Evolutionary conservation across 2,113 vertebrate species (phyloP), one percentile per base, ranked within the genome.

Genomic region (Apteryx owenii): DNA sequence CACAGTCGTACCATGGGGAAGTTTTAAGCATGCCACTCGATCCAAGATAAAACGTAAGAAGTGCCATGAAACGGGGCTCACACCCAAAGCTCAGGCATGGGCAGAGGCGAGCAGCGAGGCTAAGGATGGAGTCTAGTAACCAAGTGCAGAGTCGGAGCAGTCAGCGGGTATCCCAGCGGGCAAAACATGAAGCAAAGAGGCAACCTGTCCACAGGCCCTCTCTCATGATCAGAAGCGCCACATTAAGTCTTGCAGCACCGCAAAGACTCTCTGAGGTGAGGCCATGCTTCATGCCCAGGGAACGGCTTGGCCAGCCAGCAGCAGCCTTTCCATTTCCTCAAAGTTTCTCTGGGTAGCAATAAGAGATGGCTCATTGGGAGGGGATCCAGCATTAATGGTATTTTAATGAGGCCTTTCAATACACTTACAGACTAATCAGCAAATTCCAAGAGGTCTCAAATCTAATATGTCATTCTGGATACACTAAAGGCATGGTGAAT

Each of bases 301-400:
- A 85, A 65, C 3, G 22, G 62, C 78, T 92, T 7, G 3, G 87
- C 61, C 86, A 95, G 72, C n/a, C 86, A 65, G 42, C 33, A 93
- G 89, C 69, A 91, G 94, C 70, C 33, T 62, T 85, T 71, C 89
- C 91, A 88, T 91, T 97, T 97, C 89, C 95, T 95, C 75, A 18
- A 50, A 58, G 91, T 68, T 94, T 83, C 95, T 97, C 95, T 88
- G 87, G 93, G 94, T 61, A 97, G 94, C 91, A 95, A 88, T 94
- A 96, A 95, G 96, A 93, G 94, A 97, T 95, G 95, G 95, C 89
- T 96, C 86, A 88, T 40, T 93, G 91, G 91, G 93, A 97, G 85
- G 23, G 62, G 85, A 93, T 95, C 91, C 95, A 93, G 95, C 77
- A 6, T 68, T 84, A 86, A 96, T 91, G 80, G 82, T 16, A 54